Percentiles rank a stretch among this genome's conserved stretches.
phyloP scores from a whole-genome alignment of 2,113 vertebrate genomes.

The Labrus mixtus region DNA sequence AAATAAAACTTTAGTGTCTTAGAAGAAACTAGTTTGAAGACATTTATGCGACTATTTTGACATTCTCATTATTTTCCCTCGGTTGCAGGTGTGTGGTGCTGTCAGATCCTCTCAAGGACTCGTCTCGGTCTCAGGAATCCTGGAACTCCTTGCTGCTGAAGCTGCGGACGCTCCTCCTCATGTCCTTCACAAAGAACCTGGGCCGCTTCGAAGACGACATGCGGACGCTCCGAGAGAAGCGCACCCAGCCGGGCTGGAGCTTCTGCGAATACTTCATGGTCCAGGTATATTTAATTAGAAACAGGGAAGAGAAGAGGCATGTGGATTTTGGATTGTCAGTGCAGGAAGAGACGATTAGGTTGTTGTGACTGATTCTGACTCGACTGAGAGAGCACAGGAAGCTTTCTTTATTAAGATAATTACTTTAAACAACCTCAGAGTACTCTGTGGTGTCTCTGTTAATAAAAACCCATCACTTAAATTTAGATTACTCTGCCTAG shows the following conservation, averaged over 20 bases:
- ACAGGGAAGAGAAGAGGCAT: rapidly evolving
- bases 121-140: constrained; percentile 97
- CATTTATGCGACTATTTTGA: no score
- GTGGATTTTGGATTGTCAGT: neutral
- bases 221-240: constrained; percentile 96
- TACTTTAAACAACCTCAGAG: no score
- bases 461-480: no score
- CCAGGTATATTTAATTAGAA: constrained; percentile 84
- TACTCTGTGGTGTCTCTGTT: no score
- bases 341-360: no score
- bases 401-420: no score
- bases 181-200: constrained; percentile 99
- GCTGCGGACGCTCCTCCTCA: constrained; percentile 95
- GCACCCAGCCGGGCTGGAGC: constrained; percentile 97
- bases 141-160: constrained; percentile 97
- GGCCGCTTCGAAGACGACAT: constrained; percentile 98
- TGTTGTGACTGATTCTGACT: no score
- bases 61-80: neutral
- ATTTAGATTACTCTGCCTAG: no score
- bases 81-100: constrained; percentile 92
- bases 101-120: constrained; percentile 96
- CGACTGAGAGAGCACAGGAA: no score
- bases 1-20: no score
- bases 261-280: constrained; percentile 99
- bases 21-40: no score